Base-by-base conservation (phyloP, 2,113 vertebrate species). In the Apodemus speciosus region DNA sequence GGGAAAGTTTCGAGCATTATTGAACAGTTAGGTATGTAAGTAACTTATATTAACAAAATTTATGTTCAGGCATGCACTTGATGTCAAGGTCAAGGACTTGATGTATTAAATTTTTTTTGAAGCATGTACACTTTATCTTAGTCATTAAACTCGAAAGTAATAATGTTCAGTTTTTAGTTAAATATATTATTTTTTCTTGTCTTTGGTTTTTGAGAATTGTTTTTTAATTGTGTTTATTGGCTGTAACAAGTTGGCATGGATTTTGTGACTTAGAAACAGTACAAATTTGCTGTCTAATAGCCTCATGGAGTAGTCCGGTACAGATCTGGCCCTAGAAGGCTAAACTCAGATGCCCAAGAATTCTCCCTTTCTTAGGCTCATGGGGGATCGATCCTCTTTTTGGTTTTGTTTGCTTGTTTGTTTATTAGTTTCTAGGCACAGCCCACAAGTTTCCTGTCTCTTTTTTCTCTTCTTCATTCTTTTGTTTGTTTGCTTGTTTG, bases 1-100 rank as follows among this genome's bases (percentile, higher is more conserved):
- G 99, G 99, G 80, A 97, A 98, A 14, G 97, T 99, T 96, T 99
- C 99, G 95, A 98, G 98, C 90, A 98, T 99, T 72, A 95, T 99
- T 79, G 99, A 99, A 69, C 98, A 99, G 76, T 97, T 99, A n/a
- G 99, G 99, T 99, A 98, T 83, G 98, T 96, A 97, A 96, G 20
- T 96, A 90, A 51, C 2, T 7, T 92, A 62, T 88, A 81, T 75
- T 79, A 84, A 93, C 85, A 88, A 86, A 69, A 93, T 27, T 80
- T 43, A 3, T 75, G 73, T 86, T 21, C 6, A 86, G 27, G 7
- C 6, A 60, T 69, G 7, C 1, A 73, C 38, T 88, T 77, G 86
- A 89, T 7, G 14, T 66, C 64, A 35, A 32, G 66, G 72, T 87
- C 56, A 88, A 56, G 60, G 38, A 53, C n/a, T 88, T 83, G 68